phyloP scores from a whole-genome alignment of 1,140 invertebrate genomes.

The Pseudachorutes palmiensis region DNA sequence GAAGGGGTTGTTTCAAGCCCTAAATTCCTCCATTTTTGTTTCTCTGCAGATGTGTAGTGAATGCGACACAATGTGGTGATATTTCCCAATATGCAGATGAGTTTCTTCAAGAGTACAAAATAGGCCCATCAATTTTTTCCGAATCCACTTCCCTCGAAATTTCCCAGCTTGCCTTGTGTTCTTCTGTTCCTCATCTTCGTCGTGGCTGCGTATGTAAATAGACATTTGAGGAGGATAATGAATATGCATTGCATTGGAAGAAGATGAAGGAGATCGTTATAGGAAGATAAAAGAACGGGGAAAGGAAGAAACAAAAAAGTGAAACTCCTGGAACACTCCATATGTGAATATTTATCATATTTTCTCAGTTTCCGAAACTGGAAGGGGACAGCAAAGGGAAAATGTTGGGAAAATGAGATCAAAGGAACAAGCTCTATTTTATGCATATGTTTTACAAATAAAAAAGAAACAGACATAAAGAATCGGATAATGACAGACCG shows the following conservation, averaged over 20 bases:
- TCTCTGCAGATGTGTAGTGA: conserved; percentile 4
- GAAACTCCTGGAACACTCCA: not conserved
- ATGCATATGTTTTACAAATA: not conserved
- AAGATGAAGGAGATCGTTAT: not conserved
- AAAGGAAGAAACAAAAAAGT: not conserved
- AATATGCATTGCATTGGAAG: not conserved
- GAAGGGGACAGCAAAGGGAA: not conserved
- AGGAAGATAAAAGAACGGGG: not conserved
- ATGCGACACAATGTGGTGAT: not conserved
- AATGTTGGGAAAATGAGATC: not conserved
- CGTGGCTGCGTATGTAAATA: not conserved
- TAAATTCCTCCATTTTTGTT: too few relatives aligned
- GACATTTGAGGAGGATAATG: conserved; percentile 3
- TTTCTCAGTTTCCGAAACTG: not conserved
- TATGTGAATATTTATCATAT: not conserved
- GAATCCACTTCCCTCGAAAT: not conserved
- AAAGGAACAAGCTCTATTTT: not conserved
- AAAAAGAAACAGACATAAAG: not conserved
- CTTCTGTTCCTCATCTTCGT: not conserved
- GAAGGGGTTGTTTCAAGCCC: too few relatives aligned
- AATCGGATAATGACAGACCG: too few relatives aligned
- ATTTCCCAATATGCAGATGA: conserved; percentile 11
- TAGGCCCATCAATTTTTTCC: not conserved
- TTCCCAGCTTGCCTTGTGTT: not conserved
- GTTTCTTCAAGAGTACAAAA: not conserved